A percentile compares a stretch with the other conserved stretches of the same genome.
phyloP scores from a whole-genome alignment of 1,140 invertebrate species.

The Diachasma alloeum region DNA sequence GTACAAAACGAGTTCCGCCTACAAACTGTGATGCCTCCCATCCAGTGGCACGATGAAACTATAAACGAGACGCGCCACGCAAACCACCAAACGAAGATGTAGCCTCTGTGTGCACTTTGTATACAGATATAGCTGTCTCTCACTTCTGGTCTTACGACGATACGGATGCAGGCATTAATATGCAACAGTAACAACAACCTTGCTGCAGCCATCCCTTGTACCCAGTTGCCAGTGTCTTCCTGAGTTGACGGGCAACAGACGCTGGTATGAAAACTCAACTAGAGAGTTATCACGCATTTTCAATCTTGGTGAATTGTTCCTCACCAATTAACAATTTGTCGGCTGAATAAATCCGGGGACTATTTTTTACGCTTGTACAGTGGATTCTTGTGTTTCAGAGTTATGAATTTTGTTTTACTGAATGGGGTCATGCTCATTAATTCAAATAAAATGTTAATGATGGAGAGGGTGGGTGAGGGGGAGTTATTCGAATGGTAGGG shows the following conservation, averaged over 20 bases:
- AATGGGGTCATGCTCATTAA: no score
- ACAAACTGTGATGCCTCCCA: slow-evolving; percentile 28
- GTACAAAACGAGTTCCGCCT: slow-evolving; percentile 34
- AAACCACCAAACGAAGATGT: neutral
- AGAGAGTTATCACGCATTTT: neutral
- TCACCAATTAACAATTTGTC: neutral
- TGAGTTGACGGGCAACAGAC: slow-evolving; percentile 8
- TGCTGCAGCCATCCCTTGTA: neutral
- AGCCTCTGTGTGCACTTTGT: neutral
- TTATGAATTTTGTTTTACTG: neutral
- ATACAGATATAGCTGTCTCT: neutral
- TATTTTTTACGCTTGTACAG: neutral
- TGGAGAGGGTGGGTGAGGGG: neutral
- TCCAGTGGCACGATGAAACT: neutral
- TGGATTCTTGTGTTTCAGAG: neutral
- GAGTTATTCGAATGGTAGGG: no score
- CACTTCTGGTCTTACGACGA: neutral
- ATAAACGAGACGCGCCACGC: neutral
- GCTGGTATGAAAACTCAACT: neutral
- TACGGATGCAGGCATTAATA: slow-evolving; percentile 11
- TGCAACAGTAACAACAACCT: neutral
- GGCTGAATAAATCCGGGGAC: neutral
- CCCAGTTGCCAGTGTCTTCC: neutral
- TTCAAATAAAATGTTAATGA: no score
- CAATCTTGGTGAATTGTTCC: neutral